Conservation (phyloP, 2,888 invertebrate species). For the Liposcelis brunnea region DNA sequence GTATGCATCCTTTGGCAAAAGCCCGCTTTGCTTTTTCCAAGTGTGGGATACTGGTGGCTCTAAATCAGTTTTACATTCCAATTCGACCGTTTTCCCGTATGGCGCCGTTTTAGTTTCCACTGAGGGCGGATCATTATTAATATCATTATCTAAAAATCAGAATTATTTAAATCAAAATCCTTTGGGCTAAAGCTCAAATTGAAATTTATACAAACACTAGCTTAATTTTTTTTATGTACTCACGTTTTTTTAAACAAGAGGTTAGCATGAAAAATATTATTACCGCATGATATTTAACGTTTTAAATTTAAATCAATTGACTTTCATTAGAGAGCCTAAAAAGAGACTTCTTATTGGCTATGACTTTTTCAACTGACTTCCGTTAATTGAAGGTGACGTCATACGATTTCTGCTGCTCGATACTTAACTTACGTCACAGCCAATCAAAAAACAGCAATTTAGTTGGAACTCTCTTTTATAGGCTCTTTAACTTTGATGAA, state of each 20-base stretch:
- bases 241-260: not conserved
- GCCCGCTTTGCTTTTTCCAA: constrained; percentile 60
- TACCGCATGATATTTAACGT: too few species aligned
- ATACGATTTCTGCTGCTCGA: too few species aligned
- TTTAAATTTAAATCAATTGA: too few species aligned
- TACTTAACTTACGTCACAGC: too few species aligned
- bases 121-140: constrained; percentile 24
- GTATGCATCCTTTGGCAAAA: constrained; percentile 40
- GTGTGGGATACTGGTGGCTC: constrained; percentile 44
- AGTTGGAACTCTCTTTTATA: too few species aligned
- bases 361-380: too few species aligned
- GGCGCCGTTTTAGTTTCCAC: constrained; percentile 39
- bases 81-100: constrained; percentile 41
- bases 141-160: constrained; percentile 5
- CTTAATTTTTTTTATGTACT: not conserved
- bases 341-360: too few species aligned
- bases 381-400: too few species aligned
- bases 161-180: not conserved
- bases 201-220: not conserved
- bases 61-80: constrained; percentile 52
- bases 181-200: not conserved
- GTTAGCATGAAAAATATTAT: not conserved
- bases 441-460: too few species aligned
- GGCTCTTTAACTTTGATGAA: too few species aligned
- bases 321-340: too few species aligned